phyloP scores from a whole-genome alignment of 2,888 invertebrate genomes.

The Amphimallon solstitiale region DNA sequence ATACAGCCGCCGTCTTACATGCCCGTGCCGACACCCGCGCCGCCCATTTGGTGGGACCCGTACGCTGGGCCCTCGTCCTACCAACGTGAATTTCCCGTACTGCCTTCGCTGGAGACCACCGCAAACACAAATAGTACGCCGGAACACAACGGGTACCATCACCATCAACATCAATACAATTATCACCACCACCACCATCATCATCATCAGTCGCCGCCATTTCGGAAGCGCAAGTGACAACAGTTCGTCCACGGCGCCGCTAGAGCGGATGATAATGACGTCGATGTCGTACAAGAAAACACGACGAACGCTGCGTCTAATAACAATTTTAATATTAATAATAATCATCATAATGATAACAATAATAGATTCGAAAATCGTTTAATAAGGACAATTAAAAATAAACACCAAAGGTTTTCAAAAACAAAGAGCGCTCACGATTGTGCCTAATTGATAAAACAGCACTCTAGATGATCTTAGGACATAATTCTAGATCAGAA shows the following conservation, averaged over 20 bases:
- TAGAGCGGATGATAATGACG: no score
- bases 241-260: neutral
- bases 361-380: slow-evolving; percentile 17
- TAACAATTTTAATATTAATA: slow-evolving; percentile 7
- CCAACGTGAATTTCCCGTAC: slow-evolving; percentile 56
- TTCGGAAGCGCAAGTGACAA: slow-evolving; percentile 61
- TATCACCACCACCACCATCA: slow-evolving; percentile 49
- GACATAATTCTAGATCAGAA: neutral
- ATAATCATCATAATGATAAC: neutral
- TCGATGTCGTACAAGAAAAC: slow-evolving; percentile 1
- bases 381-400: slow-evolving; percentile 2
- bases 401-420: slow-evolving; percentile 53
- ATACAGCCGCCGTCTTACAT: slow-evolving; percentile 49
- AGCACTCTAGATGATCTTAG: slow-evolving; percentile 33
- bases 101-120: slow-evolving; percentile 44
- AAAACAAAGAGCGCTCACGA: slow-evolving; percentile 46
- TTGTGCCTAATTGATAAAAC: slow-evolving; percentile 53
- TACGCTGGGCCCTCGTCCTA: slow-evolving; percentile 55
- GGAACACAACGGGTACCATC: slow-evolving; percentile 33
- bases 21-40: slow-evolving; percentile 47
- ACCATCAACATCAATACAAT: no score
- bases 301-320: neutral
- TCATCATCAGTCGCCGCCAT: slow-evolving; percentile 54
- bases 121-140: slow-evolving; percentile 34
- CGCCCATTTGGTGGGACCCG: slow-evolving; percentile 58